These are phyloP conservation scores for Notodonta dromedarius DNA, from an alignment of 2,888 invertebrate genomes.

Conservation along the genomic window DNA sequence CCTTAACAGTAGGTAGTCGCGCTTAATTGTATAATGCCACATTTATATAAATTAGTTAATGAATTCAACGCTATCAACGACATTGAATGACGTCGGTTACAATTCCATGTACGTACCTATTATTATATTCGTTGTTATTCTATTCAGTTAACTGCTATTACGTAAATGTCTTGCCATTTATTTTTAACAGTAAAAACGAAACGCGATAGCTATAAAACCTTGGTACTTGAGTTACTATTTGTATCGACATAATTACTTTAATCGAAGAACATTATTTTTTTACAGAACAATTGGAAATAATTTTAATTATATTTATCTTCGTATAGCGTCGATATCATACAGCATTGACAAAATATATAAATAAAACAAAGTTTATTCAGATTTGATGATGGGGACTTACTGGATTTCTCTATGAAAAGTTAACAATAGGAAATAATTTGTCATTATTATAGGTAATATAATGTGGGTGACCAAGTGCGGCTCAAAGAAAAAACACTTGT, in stretches of 20 bases:
- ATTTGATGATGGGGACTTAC: too few relatives aligned
- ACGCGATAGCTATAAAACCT: background rate
- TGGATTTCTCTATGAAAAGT: too few relatives aligned
- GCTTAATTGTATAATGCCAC: constrained; percentile 12
- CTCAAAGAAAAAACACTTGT: background rate
- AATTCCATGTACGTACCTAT: background rate
- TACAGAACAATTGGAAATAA: too few relatives aligned
- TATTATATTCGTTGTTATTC: background rate
- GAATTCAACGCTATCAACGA: constrained; percentile 18
- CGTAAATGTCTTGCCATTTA: constrained; percentile 5
- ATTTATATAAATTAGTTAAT: constrained; percentile 34
- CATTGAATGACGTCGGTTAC: constrained; percentile 15
- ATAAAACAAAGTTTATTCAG: too few relatives aligned
- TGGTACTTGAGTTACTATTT: background rate
- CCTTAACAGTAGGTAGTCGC: constrained; percentile 19
- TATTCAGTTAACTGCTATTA: constrained; percentile 3
- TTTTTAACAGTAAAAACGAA: background rate
- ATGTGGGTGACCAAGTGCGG: too few relatives aligned
- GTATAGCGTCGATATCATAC: too few relatives aligned
- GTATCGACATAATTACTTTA: background rate
- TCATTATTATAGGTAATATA: background rate
- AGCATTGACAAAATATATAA: too few relatives aligned
- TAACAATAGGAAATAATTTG: background rate
- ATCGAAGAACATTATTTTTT: too few relatives aligned
- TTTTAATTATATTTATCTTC: too few relatives aligned